Base-by-base conservation (phyloP, 2,888 invertebrate genomes). In the Heliconius hortense region DNA sequence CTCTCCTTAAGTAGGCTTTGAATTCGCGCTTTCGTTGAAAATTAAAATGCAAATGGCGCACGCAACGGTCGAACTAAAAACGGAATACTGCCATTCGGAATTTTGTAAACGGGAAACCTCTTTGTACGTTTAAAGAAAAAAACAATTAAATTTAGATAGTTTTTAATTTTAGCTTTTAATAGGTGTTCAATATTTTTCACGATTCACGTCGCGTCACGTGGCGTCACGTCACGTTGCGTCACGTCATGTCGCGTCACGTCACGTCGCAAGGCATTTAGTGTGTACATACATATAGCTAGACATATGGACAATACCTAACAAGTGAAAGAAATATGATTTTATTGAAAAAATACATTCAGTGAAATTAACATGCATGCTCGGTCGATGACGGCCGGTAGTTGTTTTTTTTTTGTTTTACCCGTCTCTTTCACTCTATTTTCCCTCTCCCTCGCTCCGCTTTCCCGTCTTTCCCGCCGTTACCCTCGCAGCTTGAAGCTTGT, bases 221-320 rank as follows among this genome's bases (percentile, higher is more conserved):
- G 83, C 84, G 85, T 53, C 2, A 87, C 86, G 82, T 86, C 85
- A 85, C 83, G 80, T 83, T 84, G 83, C 84, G 69, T 83, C 84
- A 82, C 82, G 85, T n/a, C 7, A 87, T 85, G 82, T 86, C 85
- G 82, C 82, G 85, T 69, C 11, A 88, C 86, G 82, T 86, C 85
- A 85, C 83, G 80, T 82, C 84, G 84, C 85, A 35, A 69, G 88
- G 90, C 92, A 90, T 92, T 91, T 91, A 89, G 82, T 79, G 77
- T 86, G 81, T 93, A 93, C 93, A 93, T 88, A 93, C 88, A 90
- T 88, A 86, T 92, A 92, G 90, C 88, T 92, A 93, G 92, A 88
- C 88, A 91, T 93, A 92, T 90, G 93, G 93, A 94, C 93, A 93
- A 94, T 94, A 93, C 93, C 92, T 93, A 93, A 94, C 93, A 93